Evolutionary conservation across 2,113 vertebrate genomes (phyloP).

Genomic region (Piprites chloris): DNA sequence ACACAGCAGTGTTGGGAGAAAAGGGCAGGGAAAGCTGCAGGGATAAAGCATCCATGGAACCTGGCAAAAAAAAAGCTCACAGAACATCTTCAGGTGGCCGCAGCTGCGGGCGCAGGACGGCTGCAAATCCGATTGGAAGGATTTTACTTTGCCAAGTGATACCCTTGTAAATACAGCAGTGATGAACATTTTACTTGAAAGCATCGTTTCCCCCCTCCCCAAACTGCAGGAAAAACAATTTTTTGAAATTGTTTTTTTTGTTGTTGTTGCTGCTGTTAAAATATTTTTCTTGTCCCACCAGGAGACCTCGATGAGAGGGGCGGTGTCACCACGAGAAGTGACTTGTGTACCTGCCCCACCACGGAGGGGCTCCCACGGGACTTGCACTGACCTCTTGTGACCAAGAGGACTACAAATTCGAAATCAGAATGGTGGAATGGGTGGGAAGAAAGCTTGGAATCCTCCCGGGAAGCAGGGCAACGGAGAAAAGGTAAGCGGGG

Average conservation of each 20-base stretch:
- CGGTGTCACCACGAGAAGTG: not conserved
- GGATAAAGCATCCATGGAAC: not conserved
- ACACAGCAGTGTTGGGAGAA: not conserved
- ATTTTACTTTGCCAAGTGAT: no score
- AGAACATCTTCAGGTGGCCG: rapidly evolving
- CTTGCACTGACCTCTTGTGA: not conserved
- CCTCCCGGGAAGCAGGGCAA: not conserved
- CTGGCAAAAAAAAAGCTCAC: not conserved
- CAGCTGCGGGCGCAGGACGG: rapidly evolving
- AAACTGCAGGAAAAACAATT: not conserved
- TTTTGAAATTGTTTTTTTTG: no score
- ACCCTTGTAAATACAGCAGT: rapidly evolving
- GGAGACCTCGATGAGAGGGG: not conserved
- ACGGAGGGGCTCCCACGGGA: not conserved
- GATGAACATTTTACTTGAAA: not conserved
- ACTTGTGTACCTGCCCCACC: not conserved
- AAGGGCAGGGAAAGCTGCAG: not conserved
- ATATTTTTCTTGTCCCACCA: not conserved
- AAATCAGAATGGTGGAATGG: not conserved
- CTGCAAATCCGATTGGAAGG: not conserved
- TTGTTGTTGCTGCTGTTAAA: no score
- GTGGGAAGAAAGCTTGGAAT: not conserved
- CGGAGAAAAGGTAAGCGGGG: not conserved
- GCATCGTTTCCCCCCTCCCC: not conserved
- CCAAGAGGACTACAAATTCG: not conserved